Base-by-base conservation (phyloP, 1,140 invertebrate species). In the Drosophila serrata region DNA sequence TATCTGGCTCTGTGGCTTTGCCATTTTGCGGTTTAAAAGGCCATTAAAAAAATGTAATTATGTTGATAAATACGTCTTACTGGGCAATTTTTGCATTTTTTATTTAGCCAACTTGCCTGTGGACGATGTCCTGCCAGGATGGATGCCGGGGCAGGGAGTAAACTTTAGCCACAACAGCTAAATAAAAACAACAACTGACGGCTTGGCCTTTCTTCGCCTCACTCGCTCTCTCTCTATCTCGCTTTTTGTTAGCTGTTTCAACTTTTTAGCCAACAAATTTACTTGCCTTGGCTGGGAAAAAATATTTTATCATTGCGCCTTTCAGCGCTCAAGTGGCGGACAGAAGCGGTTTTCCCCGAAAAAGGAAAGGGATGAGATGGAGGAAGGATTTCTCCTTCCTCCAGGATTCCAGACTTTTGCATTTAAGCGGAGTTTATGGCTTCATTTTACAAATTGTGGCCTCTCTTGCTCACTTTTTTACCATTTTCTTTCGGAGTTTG, bases 21-120 rank as follows among this genome's bases (percentile, higher is more conserved):
- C 84, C 90, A 79, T 86, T 91, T 91, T 91, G 90, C 85, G 90
- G 90, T 77, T 91, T 91, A 90, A 91, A 82, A 91, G 82, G 90
- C 90, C 90, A 91, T 91, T 91, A 91, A 90, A 87, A 87, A 91
- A 91, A 91, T 90, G 90, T 91, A 91, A 91, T 91, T 91, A 91
- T 91, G 90, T 87, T 91, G 90, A 91, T 91, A 91, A 90, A 91
- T 91, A 91, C 90, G 75, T 81, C 84, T 91, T 91, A 75, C 79
- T 79, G 59, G 64, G 81, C 79, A 76, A 67, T 88, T 90, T 90
- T 88, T 88, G 82, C 79, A 90, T 82, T 82, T 82, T 77, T 81
- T 82, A 73, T 86, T 75, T 75, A 59, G 57, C 62, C 46, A 81
- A 84, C 85, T 85, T 81, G 15, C 48, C 85, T 73, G 56, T 70